Evolutionary conservation across 2,113 vertebrate genomes (phyloP).

Genomic region (Himantopus leucocephalus): DNA sequence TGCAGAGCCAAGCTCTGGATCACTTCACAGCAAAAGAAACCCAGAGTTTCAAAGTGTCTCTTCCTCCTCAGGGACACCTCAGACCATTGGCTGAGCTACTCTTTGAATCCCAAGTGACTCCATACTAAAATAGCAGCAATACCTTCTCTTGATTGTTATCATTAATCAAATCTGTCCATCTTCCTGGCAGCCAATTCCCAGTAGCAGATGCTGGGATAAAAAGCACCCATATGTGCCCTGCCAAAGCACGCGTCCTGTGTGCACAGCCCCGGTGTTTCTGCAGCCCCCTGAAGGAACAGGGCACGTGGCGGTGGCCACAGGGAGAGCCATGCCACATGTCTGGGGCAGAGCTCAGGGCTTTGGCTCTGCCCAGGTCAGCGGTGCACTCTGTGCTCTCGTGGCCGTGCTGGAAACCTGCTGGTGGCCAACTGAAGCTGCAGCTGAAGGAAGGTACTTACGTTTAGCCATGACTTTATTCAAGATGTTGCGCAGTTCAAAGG

Average conservation of each 20-base stretch:
- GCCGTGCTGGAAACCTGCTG: neutral
- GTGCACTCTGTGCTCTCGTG: neutral
- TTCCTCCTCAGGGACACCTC: neutral
- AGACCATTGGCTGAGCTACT: neutral
- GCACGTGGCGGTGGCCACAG: accelerated
- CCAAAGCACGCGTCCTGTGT: neutral
- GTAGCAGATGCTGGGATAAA: neutral
- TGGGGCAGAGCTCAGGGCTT: neutral
- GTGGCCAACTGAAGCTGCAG: neutral
- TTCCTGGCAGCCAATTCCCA: neutral
- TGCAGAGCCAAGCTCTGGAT: neutral
- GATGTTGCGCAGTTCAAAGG: conserved; percentile 78
- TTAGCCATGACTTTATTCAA: conserved; percentile 77
- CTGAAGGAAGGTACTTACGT: conserved; percentile 61
- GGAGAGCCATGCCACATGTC: neutral
- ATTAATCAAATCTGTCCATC: neutral
- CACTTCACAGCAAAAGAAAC: neutral
- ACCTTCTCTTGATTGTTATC: neutral
- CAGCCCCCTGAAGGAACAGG: neutral
- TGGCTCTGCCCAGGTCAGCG: neutral
- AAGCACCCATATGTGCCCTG: neutral
- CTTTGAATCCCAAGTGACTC: neutral
- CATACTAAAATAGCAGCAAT: neutral
- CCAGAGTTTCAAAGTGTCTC: neutral
- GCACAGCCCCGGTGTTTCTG: neutral